Base-by-base conservation (phyloP, 37 sponge, comb jelly and placozoan species). In the Dysidea cf. avara region DNA sequence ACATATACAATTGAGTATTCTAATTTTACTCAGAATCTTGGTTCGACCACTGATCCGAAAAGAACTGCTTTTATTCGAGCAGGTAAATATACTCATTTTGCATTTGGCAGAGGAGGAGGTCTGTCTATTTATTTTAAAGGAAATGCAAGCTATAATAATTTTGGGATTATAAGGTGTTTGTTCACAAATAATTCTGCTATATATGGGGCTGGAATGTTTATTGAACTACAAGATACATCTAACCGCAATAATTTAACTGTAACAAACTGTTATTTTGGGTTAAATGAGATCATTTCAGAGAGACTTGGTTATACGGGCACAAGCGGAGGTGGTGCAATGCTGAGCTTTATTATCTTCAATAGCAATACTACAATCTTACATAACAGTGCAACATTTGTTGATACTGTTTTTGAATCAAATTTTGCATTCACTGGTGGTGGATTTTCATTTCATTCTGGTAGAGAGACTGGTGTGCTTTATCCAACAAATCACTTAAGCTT, bases 31-130 rank as follows among this genome's bases (percentile, higher is more conserved):
- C 20, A 69, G 2, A 86, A 86, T 47, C 7, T 3, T 46, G 87
- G 76, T 40, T 36, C 63, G 30, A 32, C 36, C 2, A 7, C 12
- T 7, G 14, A 13, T 18, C 11, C 75, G 53, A 7, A 49, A 0
- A 56, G 7, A 34, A 50, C 46, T 20, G 22, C 32, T 7, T 71
- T 25, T 9, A 66, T 80, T 70, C 59, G 76, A 11, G n/a, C n/a
- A n/a, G n/a, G n/a, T n/a, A n/a, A n/a, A n/a, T 4, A 3, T 7
- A 72, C 69, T 17, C 82, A 84, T 43, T 14, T 76, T 22, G 77
- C 77, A 32, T 77, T 90, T 59, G 91, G 91, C 0, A 54, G 86
- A 61, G 91, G 91, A 31, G 91, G 86, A 5, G 91, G 91, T 0
- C 28, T 90, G 0, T 81, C 81, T 1, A 29, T 90, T 3, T 75